Evolutionary conservation across 2,888 invertebrate species (phyloP).

Genomic region (Stenodema calcarata): DNA sequence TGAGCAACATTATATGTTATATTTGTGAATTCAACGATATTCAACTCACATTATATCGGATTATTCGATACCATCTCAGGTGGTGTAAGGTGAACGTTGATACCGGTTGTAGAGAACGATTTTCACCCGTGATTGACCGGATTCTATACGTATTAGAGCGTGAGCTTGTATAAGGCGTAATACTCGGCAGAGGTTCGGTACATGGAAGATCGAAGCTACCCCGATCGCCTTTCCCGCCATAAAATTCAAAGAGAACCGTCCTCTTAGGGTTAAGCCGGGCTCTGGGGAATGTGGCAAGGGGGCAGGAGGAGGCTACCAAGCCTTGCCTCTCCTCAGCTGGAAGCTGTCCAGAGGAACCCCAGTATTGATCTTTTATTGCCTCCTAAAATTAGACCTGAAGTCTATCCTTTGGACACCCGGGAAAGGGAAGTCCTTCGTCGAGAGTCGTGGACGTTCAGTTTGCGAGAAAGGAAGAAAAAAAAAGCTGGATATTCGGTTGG

Average conservation of each 20-base stretch:
- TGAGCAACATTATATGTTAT: too few relatives aligned
- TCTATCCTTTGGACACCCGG: neutral
- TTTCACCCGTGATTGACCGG: too few relatives aligned
- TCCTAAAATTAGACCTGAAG: constrained; percentile 35
- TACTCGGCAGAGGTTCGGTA: too few relatives aligned
- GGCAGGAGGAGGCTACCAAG: neutral
- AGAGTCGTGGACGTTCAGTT: neutral
- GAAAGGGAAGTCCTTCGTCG: neutral
- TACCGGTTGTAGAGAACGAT: too few relatives aligned
- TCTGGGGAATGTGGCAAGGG: neutral
- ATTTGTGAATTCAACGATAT: too few relatives aligned
- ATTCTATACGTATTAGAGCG: too few relatives aligned
- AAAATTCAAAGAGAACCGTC: neutral
- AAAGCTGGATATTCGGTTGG: neutral
- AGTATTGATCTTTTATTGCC: constrained; percentile 45
- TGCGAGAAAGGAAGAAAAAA: too few relatives aligned
- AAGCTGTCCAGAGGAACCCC: constrained; percentile 27
- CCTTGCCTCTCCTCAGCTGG: constrained; percentile 24
- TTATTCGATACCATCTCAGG: too few relatives aligned
- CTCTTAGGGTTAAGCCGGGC: neutral
- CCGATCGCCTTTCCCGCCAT: neutral
- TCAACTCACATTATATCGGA: too few relatives aligned
- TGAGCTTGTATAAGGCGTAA: too few relatives aligned
- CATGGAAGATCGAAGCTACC: neutral
- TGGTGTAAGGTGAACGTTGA: too few relatives aligned